Percentiles rank a stretch among this genome's conserved stretches.
Evolutionary conservation across 2,113 vertebrate genomes (phyloP).

Genomic region (Eulemur rufifrons): DNA sequence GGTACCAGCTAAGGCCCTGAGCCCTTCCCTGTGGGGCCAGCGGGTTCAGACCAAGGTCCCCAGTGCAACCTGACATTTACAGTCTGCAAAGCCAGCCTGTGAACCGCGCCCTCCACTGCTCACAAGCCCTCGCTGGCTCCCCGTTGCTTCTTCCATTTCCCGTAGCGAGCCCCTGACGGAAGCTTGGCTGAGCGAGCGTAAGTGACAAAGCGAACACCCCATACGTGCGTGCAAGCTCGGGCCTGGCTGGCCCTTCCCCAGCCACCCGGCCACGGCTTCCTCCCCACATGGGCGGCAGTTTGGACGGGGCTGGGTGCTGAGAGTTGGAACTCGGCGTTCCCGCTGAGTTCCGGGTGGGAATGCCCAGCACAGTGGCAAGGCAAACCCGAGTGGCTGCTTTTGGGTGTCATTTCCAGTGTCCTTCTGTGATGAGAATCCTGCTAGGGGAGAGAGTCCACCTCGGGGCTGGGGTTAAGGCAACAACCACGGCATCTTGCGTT

Average conservation of each 20-base stretch:
- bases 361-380: rapidly evolving
- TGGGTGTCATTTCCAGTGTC: background rate
- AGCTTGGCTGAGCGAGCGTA: rapidly evolving
- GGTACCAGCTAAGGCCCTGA: background rate
- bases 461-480: background rate
- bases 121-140: background rate
- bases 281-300: rapidly evolving
- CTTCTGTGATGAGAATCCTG: rapidly evolving
- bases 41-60: background rate
- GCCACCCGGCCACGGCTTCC: rapidly evolving
- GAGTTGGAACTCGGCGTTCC: background rate
- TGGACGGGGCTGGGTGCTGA: rapidly evolving
- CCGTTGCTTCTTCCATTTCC: rapidly evolving
- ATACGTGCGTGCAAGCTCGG: rapidly evolving
- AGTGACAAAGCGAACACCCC: background rate
- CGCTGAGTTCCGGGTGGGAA: background rate
- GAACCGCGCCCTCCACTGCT: background rate
- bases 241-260: rapidly evolving
- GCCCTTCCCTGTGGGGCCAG: background rate
- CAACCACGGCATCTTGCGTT: rapidly evolving
- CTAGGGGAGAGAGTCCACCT: background rate
- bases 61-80: background rate
- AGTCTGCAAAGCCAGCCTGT: background rate
- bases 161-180: rapidly evolving
- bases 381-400: rapidly evolving